A percentile compares a stretch with the other conserved stretches of the same genome.
phyloP scores from a whole-genome alignment of 2,888 invertebrate species.

The Coleophora flavipennella region DNA sequence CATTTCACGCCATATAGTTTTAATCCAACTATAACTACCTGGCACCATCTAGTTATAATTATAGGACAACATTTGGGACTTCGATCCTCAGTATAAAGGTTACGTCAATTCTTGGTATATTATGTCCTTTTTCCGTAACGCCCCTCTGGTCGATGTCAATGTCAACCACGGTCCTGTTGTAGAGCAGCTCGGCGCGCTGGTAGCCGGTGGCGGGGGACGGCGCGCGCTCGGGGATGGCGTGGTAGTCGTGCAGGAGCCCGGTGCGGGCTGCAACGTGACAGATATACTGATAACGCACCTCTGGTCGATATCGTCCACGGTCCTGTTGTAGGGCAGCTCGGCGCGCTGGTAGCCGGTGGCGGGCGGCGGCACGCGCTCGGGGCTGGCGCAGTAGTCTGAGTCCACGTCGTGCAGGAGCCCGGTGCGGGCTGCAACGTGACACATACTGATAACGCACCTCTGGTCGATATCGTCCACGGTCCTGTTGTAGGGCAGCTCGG shows the following conservation, averaged over 20 bases:
- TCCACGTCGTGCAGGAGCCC: constrained; percentile 86
- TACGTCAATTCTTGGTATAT: too few relatives aligned
- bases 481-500: constrained; percentile 40
- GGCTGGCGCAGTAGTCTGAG: constrained; percentile 66
- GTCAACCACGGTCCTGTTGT: constrained; percentile 16
- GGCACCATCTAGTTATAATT: too few relatives aligned
- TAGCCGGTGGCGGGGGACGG: background rate
- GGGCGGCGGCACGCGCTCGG: background rate
- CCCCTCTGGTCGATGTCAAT: too few relatives aligned
- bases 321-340: background rate
- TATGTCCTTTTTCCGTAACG: too few relatives aligned
- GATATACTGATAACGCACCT: constrained; percentile 18
- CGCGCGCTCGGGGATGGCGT: background rate
- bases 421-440: constrained; percentile 76
- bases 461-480: constrained; percentile 5
- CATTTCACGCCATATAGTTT: too few relatives aligned
- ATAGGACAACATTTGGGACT: too few relatives aligned
- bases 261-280: constrained; percentile 76
- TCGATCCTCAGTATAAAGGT: too few relatives aligned
- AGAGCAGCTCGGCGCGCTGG: background rate
- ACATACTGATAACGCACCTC: constrained; percentile 13
- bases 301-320: too few relatives aligned
- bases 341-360: background rate
- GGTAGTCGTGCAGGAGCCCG: constrained; percentile 84
- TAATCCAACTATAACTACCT: too few relatives aligned